Evolutionary conservation across 2,113 vertebrate species (phyloP).

Genomic region (Psophia crepitans): DNA sequence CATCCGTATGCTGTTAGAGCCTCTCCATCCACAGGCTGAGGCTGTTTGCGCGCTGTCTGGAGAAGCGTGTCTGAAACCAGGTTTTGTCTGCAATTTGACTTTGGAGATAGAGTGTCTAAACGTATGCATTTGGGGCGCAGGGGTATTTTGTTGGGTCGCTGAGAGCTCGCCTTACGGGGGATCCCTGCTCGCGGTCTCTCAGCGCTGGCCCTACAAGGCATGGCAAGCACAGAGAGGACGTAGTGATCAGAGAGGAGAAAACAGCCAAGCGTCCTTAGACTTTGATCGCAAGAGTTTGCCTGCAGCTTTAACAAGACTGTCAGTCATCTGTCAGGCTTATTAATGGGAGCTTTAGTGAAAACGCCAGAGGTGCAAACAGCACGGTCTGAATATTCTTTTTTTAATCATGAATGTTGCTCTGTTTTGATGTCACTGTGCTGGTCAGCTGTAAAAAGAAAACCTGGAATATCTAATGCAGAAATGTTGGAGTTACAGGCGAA

Average conservation of each 20-base stretch:
- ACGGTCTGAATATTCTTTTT: background rate
- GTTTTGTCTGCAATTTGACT: background rate
- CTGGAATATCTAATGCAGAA: background rate
- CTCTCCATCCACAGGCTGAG: background rate
- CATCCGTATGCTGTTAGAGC: background rate
- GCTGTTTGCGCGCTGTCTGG: fast-evolving
- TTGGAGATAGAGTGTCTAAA: background rate
- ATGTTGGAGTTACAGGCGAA: background rate
- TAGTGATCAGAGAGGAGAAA: background rate
- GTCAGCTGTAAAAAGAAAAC: background rate
- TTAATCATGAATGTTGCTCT: background rate
- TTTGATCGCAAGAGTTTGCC: background rate
- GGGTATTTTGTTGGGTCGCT: background rate
- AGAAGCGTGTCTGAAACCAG: background rate
- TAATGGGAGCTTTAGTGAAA: background rate
- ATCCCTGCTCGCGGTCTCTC: background rate
- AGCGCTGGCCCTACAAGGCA: fast-evolving
- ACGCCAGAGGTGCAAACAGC: background rate
- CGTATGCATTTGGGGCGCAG: background rate
- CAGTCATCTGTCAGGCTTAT: background rate
- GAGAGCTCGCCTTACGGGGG: background rate
- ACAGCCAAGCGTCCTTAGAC: background rate
- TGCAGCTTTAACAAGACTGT: background rate
- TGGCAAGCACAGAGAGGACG: background rate
- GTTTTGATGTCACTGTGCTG: background rate